phyloP scores from a whole-genome alignment of 2,113 vertebrate species.

The Oreochromis aureus region DNA sequence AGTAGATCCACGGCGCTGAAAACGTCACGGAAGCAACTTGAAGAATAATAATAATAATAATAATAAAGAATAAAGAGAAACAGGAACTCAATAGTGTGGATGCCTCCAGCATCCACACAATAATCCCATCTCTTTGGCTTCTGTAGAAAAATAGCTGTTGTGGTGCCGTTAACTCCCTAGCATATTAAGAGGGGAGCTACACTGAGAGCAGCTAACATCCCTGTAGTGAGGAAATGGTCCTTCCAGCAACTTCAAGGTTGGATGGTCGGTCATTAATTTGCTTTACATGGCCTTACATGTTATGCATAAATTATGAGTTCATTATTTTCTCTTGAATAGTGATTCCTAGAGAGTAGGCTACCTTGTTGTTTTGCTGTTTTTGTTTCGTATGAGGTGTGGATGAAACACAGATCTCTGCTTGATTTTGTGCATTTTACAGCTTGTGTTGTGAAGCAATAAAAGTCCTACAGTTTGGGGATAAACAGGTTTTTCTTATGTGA shows the following conservation, averaged over 20 bases:
- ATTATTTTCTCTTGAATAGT: conserved; percentile 3
- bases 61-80: no score
- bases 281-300: conserved; percentile 26
- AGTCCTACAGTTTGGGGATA: neutral
- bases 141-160: conserved; percentile 57
- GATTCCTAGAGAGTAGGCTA: neutral
- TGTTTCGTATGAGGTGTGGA: neutral
- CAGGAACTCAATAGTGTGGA: no score
- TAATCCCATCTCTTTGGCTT: conserved; percentile 53
- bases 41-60: no score
- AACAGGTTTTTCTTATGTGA: neutral
- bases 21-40: no score
- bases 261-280: conserved; percentile 45
- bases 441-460: neutral
- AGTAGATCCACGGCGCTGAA: no score
- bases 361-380: neutral
- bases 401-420: neutral
- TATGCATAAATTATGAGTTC: conserved; percentile 44
- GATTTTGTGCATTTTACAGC: neutral
- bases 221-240: conserved; percentile 19
- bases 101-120: no score
- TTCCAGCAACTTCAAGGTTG: conserved; percentile 49
- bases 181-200: conserved; percentile 41
- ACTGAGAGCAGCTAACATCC: conserved; percentile 26
- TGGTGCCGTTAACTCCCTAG: conserved; percentile 27